phyloP scores from a whole-genome alignment of 2,797 vertebrate species.

The Schizopygopsis malacanthus region DNA sequence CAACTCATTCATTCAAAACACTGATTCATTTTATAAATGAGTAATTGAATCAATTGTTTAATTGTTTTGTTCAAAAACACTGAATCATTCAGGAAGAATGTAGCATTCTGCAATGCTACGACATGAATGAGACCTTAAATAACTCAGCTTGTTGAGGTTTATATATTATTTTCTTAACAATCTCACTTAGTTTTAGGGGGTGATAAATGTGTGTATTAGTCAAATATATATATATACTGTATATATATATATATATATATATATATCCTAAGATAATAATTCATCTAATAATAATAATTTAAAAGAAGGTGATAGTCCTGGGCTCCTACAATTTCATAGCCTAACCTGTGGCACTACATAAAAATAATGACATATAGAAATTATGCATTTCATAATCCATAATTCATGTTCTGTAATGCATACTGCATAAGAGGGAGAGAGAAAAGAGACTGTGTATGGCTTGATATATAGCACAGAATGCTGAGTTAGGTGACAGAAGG shows the following conservation, averaged over 20 bases:
- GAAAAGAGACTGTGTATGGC: not conserved
- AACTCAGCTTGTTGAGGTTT: not conserved
- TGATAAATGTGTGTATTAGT: not conserved
- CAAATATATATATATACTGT: not conserved
- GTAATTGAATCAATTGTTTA: not conserved
- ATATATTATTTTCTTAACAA: not conserved
- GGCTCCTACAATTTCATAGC: not conserved
- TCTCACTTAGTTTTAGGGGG: too few species aligned
- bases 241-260: not conserved
- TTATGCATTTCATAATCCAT: constrained; percentile 4
- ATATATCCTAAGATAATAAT: not conserved
- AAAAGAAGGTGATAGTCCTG: not conserved
- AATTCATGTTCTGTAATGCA: constrained; percentile 31
- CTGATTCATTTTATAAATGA: not conserved
- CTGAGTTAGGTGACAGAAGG: constrained; percentile 30
- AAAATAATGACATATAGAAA: constrained; percentile 24
- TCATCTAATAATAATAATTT: constrained; percentile 14
- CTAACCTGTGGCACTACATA: constrained; percentile 3
- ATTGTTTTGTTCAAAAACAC: not conserved
- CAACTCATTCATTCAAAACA: not conserved
- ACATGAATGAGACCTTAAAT: not conserved
- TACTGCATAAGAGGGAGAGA: constrained; percentile 20
- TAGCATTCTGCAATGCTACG: not conserved
- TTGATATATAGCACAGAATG: constrained; percentile 22
- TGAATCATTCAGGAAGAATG: not conserved